These are phyloP conservation scores for Cosmia trapezina DNA, from an alignment of 2,888 invertebrate genomes.

Conservation along the genomic window DNA sequence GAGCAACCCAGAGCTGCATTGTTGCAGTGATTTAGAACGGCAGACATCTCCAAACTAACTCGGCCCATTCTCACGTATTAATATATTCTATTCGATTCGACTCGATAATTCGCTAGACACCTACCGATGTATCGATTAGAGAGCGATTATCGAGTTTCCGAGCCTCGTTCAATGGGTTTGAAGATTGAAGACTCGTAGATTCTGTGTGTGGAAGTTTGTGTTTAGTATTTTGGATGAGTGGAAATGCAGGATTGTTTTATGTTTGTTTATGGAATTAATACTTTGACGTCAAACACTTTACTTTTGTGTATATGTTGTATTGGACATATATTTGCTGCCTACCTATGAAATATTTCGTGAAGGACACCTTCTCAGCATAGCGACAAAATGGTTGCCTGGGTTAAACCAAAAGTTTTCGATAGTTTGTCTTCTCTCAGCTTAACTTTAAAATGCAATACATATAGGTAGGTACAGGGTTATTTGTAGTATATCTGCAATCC, in stretches of 20 bases:
- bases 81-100: conserved; percentile 87
- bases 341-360: not conserved
- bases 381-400: too few species aligned
- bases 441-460: too few species aligned
- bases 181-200: conserved; percentile 29
- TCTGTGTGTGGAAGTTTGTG: conserved; percentile 25
- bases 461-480: too few species aligned
- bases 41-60: conserved; percentile 82
- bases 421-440: not conserved
- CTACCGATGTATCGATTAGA: conserved; percentile 86
- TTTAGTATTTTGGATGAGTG: conserved; percentile 26
- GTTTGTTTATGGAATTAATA: conserved; percentile 23
- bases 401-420: too few species aligned
- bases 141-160: conserved; percentile 65
- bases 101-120: conserved; percentile 80
- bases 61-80: conserved; percentile 86
- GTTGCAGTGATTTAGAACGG: conserved; percentile 87
- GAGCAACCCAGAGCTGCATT: conserved; percentile 84
- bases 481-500: too few species aligned
- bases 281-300: not conserved
- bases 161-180: conserved; percentile 48
- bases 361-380: too few species aligned
- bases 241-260: conserved; percentile 28
- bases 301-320: not conserved
- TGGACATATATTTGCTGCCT: not conserved